Conservation (phyloP, 2,797 vertebrate species). For the Muscicapa striata region DNA sequence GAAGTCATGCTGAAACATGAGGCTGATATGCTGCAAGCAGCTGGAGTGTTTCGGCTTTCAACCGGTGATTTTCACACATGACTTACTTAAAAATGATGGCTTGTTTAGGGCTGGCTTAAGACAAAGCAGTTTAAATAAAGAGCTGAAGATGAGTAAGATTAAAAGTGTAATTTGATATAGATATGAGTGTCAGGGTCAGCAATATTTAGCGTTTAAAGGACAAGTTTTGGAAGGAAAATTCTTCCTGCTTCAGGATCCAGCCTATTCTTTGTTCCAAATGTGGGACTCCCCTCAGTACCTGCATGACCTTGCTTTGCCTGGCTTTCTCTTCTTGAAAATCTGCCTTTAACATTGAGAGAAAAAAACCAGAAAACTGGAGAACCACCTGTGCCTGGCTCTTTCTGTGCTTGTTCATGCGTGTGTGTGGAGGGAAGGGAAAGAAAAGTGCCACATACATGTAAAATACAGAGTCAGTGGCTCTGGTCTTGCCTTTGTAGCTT, state of each 20-base stretch:
- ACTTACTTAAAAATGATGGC: not conserved
- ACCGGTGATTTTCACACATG: not conserved
- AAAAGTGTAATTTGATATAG: not conserved
- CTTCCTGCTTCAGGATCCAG: not conserved
- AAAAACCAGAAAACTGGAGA: not conserved
- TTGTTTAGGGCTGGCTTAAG: constrained; percentile 36
- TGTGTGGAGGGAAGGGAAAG: not conserved
- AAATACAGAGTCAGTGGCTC: not conserved
- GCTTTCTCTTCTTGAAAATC: not conserved
- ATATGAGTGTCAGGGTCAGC: not conserved
- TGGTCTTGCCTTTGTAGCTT: not conserved
- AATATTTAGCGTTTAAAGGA: not conserved
- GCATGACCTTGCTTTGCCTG: not conserved
- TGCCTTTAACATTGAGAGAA: not conserved
- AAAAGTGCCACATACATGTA: not conserved
- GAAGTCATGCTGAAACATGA: constrained; percentile 13
- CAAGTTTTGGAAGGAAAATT: not conserved
- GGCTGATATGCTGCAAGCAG: not conserved
- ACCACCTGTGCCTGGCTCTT: not conserved
- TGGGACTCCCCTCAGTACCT: not conserved
- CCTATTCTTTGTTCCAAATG: not conserved
- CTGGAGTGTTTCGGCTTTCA: not conserved
- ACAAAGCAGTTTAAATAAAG: not conserved
- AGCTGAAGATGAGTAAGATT: not conserved
- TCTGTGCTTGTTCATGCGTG: not conserved